Evolutionary conservation across 2,888 invertebrate genomes (phyloP), one percentile per base, ranked within the genome.

Genomic region (Cenopis cana): DNA sequence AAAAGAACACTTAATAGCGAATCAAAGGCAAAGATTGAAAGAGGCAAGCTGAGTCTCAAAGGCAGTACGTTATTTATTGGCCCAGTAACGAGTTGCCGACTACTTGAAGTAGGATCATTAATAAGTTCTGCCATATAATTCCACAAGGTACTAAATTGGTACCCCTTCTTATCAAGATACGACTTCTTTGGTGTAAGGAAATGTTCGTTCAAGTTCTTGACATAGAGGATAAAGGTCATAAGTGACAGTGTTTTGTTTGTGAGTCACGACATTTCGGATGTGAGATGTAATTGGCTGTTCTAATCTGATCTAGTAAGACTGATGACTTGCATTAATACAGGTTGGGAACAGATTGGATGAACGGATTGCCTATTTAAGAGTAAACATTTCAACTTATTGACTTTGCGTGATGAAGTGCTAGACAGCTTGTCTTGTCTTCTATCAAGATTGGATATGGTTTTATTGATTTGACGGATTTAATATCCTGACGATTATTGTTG

Each of bases 31-130:
- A 82, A 84, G 83, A 83, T 83, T 84, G 83, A 85, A 82, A 80
- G 80, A 82, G 77, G 77, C 79, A 80, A 82, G 24, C 24, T 4
- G 4, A 24, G 78, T 76, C 82, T 80, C 76, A 75, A 79, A 81
- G 79, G 80, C 82, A 82, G 82, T 80, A 81, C 81, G 81, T 86
- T 88, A 88, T 90, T 89, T 89, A 90, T 89, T 83, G 84, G 83
- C 72, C 74, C 77, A 78, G 84, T 87, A 89, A 89, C 86, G 85
- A 89, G 87, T 88, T 86, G 82, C 81, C 84, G 78, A 82, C 80
- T 77, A 86, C 84, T 88, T 85, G 84, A 82, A 83, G 81, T 80
- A 69, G 79, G 85, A 83, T 85, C 89, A 87, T 89, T 89, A 89
- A 89, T 89, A 89, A 89, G 85, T 85, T 84, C 76, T 72, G 56